A percentile compares a stretch with the other conserved stretches of the same genome.
These are phyloP conservation scores for Bimastos eiseni DNA, from an alignment of 2,888 invertebrate species.

Conservation along the genomic window DNA sequence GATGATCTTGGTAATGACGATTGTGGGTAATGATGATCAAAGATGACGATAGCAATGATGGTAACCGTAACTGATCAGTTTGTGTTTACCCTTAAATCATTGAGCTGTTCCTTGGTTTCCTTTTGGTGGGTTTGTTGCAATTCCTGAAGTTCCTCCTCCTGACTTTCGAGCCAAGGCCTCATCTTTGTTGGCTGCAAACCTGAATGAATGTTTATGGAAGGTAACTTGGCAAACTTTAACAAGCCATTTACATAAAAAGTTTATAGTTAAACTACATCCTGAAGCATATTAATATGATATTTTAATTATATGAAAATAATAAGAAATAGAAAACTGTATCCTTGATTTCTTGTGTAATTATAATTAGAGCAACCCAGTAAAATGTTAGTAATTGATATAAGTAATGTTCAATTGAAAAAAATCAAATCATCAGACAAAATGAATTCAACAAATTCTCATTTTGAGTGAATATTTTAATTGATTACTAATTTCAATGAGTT, in stretches of 20 bases:
- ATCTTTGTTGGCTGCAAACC: background rate
- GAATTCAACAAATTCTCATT: background rate
- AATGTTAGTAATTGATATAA: background rate
- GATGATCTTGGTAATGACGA: no score
- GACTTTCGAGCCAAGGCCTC: slow-evolving; percentile 8
- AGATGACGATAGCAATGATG: no score
- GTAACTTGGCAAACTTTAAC: background rate
- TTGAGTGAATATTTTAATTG: background rate
- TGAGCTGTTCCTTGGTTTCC: slow-evolving; percentile 8
- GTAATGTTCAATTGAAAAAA: background rate
- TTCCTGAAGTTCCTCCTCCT: background rate
- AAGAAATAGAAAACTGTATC: background rate
- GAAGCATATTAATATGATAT: background rate
- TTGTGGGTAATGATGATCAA: no score
- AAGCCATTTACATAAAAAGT: background rate
- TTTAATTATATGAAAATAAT: background rate
- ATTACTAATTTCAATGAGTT: background rate
- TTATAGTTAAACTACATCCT: background rate
- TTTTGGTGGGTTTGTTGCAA: background rate
- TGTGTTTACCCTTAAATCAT: background rate
- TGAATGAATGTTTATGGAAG: background rate
- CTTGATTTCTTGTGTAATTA: background rate
- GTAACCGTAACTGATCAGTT: no score
- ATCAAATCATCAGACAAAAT: background rate
- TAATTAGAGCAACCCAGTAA: background rate